Conservation (phyloP, 2,797 vertebrate genomes). For the Semotilus atromaculatus region DNA sequence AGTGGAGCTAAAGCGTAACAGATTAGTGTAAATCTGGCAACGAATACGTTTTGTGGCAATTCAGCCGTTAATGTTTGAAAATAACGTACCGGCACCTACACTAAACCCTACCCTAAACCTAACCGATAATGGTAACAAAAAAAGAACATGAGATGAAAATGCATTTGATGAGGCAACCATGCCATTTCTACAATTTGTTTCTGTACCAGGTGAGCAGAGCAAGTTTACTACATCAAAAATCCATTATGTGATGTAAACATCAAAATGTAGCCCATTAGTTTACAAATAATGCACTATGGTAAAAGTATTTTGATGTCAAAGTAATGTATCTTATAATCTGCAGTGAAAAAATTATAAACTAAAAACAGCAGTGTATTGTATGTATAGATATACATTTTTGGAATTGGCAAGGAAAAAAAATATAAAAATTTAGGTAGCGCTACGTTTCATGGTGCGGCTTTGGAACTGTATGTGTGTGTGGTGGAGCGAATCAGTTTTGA, state of each 20-base stretch:
- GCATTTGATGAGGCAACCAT: neutral
- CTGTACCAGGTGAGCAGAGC: neutral
- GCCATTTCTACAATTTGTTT: neutral
- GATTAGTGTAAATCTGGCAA: neutral
- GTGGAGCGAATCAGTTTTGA: neutral
- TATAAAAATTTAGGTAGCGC: neutral
- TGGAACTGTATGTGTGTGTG: neutral
- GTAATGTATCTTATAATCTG: neutral
- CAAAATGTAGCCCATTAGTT: too few species aligned
- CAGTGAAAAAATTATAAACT: too few species aligned
- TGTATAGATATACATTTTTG: neutral
- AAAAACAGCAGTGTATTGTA: too few species aligned
- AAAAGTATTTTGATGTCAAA: neutral
- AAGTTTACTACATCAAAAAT: neutral
- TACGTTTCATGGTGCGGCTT: neutral
- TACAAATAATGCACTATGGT: neutral
- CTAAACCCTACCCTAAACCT: neutral
- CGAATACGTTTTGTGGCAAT: neutral
- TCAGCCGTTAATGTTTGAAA: neutral
- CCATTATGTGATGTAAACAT: neutral
- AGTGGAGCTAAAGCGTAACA: neutral
- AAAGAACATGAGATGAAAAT: neutral
- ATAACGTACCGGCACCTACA: neutral
- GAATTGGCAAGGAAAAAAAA: neutral
- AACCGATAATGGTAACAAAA: neutral